Evolutionary conservation across 2,888 invertebrate species (phyloP).

Genomic region (Drosophila prostipennis): DNA sequence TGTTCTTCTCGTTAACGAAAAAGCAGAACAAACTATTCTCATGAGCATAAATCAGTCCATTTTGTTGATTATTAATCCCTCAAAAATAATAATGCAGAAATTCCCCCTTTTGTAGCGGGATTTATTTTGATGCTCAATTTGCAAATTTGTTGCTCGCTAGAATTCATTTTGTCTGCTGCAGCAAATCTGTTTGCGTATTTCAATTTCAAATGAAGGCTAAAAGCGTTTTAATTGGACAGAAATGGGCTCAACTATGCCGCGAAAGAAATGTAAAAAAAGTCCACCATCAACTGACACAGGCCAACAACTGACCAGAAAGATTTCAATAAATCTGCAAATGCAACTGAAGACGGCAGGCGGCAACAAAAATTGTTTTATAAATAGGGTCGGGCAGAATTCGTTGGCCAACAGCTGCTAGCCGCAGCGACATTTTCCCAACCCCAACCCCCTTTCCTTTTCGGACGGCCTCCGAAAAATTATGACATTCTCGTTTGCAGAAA

Average conservation of each 20-base stretch:
- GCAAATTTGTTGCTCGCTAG: constrained; percentile 12
- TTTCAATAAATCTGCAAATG: constrained; percentile 64
- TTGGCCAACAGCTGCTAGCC: constrained; percentile 54
- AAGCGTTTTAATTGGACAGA: constrained; percentile 70
- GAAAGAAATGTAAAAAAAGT: neutral
- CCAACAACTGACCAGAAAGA: constrained; percentile 60
- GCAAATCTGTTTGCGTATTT: constrained; percentile 51
- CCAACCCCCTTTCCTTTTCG: constrained; percentile 27
- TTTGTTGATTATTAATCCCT: constrained; percentile 31
- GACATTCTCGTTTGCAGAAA: constrained; percentile 51
- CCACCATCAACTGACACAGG: constrained; percentile 36
- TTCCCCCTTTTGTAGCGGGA: constrained; percentile 16
- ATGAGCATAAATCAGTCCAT: constrained; percentile 14
- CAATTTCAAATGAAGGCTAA: constrained; percentile 50
- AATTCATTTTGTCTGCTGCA: constrained; percentile 12
- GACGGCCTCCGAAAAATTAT: constrained; percentile 44
- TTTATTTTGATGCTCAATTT: constrained; percentile 24
- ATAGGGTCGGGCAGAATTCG: constrained; percentile 46
- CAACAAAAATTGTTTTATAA: constrained; percentile 38
- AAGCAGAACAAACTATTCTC: constrained; percentile 4
- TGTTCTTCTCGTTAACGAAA: neutral
- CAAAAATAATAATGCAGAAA: constrained; percentile 20
- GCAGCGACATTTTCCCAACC: constrained; percentile 30
- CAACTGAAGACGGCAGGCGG: constrained; percentile 30
- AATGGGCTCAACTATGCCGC: constrained; percentile 46